Conservation (phyloP, 2,888 invertebrate genomes). For the Timandra comae region DNA sequence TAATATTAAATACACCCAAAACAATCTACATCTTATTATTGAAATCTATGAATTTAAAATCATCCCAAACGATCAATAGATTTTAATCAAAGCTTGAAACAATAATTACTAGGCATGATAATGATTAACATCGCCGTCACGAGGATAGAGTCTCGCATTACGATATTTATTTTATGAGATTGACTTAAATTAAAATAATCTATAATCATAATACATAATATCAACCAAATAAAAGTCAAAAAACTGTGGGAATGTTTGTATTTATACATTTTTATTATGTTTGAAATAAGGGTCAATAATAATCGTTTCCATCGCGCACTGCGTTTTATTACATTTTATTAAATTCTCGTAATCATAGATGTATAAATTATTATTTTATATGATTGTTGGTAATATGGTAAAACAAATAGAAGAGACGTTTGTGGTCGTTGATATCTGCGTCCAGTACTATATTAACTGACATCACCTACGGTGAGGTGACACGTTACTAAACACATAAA, state of each 20-base stretch:
- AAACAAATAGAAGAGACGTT: conserved; percentile 38
- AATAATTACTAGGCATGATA: neutral
- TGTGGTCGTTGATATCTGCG: conserved; percentile 23
- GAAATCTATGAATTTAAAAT: conserved; percentile 4
- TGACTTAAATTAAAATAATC: conserved; percentile 21
- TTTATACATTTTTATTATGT: conserved; percentile 39
- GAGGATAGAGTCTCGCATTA: conserved; percentile 10
- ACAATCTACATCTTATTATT: conserved; percentile 7
- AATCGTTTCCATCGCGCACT: conserved; percentile 44
- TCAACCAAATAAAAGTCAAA: conserved; percentile 34
- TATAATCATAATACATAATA: conserved; percentile 28
- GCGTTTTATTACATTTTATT: conserved; percentile 46
- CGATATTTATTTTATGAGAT: conserved; percentile 24
- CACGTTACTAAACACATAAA: conserved; percentile 51
- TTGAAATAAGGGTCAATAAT: conserved; percentile 39
- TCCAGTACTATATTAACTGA: conserved; percentile 29
- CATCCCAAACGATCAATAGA: neutral
- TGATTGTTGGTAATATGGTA: conserved; percentile 35
- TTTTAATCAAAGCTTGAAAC: neutral
- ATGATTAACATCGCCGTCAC: conserved; percentile 7
- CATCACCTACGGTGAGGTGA: conserved; percentile 51
- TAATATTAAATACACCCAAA: conserved; percentile 3
- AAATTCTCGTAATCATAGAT: conserved; percentile 50
- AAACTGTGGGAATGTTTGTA: conserved; percentile 47
- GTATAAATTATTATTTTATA: conserved; percentile 49